These are phyloP conservation scores for Rhyacophila evoluta DNA, from an alignment of 2,888 invertebrate species.

Conservation along the genomic window DNA sequence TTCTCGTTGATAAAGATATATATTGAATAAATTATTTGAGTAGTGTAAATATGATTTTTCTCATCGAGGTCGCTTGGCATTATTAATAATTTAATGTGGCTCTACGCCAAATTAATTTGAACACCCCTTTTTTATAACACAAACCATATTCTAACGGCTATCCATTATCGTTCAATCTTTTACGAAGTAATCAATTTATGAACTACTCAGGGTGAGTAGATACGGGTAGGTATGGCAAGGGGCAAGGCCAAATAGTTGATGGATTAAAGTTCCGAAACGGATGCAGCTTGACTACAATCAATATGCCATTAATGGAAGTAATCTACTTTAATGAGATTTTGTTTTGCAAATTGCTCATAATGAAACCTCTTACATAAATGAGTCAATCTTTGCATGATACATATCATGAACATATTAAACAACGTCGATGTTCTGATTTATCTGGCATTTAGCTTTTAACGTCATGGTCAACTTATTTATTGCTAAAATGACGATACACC, in stretches of 20 bases:
- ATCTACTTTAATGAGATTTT: conserved; percentile 5
- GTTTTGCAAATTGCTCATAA: background rate
- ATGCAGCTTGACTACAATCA: conserved; percentile 45
- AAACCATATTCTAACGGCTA: background rate
- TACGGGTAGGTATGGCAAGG: background rate
- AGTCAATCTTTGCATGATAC: background rate
- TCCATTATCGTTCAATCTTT: conserved; percentile 44
- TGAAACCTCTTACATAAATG: background rate
- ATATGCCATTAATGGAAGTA: conserved; percentile 35
- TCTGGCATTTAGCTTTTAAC: too few species aligned
- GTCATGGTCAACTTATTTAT: too few species aligned
- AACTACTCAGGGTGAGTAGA: background rate
- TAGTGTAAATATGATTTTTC: too few species aligned
- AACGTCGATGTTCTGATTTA: too few species aligned
- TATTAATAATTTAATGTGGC: too few species aligned
- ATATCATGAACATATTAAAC: too few species aligned
- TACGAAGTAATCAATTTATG: conserved; percentile 44
- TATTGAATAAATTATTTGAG: too few species aligned
- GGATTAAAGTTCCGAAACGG: conserved; percentile 49
- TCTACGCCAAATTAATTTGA: too few species aligned
- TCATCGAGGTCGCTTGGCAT: too few species aligned
- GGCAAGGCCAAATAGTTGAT: conserved; percentile 40
- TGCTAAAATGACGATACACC: too few species aligned
- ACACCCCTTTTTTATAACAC: too few species aligned
- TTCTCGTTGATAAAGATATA: too few species aligned